Base-by-base conservation (phyloP, 2,797 vertebrate species). In the Hybognathus amarus region DNA sequence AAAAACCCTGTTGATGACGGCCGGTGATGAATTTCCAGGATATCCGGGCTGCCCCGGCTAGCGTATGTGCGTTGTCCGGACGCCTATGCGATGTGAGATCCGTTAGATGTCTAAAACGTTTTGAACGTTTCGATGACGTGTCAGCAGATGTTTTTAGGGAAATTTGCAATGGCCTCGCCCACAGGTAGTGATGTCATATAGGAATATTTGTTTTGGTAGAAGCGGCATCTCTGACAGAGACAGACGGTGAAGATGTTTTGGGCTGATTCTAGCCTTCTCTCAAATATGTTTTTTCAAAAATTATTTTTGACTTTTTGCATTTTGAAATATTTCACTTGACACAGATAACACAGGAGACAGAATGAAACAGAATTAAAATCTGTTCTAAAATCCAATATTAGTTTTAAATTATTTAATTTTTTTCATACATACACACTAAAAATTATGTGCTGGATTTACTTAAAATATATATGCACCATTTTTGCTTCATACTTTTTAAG, bases 1-100 rank as follows among this genome's bases (percentile, higher is more conserved):
- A 88, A 89, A 88, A 82, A 85, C 87, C 59, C 89, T 20, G 79
- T 81, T 87, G 83, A 85, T 73, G 66, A 85, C 30, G n/a, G 63
- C 56, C 27, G 30, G 47, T 61, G 74, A 77, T 69, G 52, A 63
- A 83, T 69, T 77, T 69, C 64, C 82, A 77, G 70, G 61, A 69
- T 77, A 70, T 83, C 74, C 52, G 66, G 50, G 50, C 64, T 13
- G 59, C 24, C 22, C 22, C 77, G 6, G 30, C 36, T 50, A 47
- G 40, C 0, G 8, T 10, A 24, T 30, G 27, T 24, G 40, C 22
- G 10, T 74, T 2, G 33, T 18, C 71, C 12, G 3, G 71, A 54
- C 4, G 24, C 30, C 80, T 56, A 15, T 40, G 22, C 20, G 9
- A 64, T 54, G n/a, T 6, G n/a, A 47, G 50, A 75, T 75, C 61